These are phyloP conservation scores for Egretta garzetta DNA, from an alignment of 2,113 vertebrate species.

Conservation along the genomic window DNA sequence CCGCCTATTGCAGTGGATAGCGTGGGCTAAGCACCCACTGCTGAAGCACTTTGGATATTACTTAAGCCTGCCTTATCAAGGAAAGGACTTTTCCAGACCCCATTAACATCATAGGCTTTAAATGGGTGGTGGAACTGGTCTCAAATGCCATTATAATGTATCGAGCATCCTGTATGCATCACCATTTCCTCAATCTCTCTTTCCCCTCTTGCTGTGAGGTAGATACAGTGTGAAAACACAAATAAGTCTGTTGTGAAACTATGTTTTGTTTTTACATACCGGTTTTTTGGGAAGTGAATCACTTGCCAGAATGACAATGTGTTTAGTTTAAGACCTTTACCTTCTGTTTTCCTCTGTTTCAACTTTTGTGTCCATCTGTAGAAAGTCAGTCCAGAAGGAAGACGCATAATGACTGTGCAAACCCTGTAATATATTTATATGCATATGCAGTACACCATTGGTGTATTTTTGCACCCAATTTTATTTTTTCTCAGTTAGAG, in stretches of 20 bases:
- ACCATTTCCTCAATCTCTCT: neutral
- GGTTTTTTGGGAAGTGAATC: neutral
- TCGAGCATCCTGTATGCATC: neutral
- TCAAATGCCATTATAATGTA: neutral
- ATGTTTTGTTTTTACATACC: neutral
- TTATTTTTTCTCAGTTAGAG: constrained; percentile 45
- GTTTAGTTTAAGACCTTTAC: neutral
- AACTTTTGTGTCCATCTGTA: neutral
- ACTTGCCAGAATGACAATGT: neutral
- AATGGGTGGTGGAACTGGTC: neutral
- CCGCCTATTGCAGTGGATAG: neutral
- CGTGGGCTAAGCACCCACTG: neutral
- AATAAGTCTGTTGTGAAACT: neutral
- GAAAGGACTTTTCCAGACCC: neutral
- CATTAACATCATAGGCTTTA: neutral
- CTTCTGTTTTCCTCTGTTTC: neutral
- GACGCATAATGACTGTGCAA: neutral
- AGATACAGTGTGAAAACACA: neutral
- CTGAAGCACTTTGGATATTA: neutral
- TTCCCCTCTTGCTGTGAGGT: neutral
- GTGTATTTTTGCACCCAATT: constrained; percentile 49
- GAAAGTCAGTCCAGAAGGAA: neutral
- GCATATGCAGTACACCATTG: neutral
- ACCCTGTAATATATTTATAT: neutral
- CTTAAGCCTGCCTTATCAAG: neutral